These are phyloP conservation scores for Notarius quadriscutis DNA, from an alignment of 2,113 vertebrate species.

Conservation along the genomic window DNA sequence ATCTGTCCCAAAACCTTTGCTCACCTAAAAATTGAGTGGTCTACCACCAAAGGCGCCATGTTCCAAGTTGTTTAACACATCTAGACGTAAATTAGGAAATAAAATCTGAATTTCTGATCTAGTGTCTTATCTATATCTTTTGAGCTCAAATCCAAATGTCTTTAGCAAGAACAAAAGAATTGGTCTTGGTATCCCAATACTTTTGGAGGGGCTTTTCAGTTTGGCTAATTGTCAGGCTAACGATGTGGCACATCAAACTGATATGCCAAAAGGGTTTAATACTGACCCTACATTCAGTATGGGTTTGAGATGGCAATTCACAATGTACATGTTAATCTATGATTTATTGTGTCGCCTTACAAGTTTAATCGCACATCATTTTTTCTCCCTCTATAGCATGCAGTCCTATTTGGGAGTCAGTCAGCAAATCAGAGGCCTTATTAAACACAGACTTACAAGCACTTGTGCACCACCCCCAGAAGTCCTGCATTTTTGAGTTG, in stretches of 20 bases:
- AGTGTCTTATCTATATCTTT: too few species aligned
- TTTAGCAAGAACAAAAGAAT: neutral
- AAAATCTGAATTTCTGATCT: too few species aligned
- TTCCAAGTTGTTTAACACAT: too few species aligned
- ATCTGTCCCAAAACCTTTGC: neutral
- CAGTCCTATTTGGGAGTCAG: neutral
- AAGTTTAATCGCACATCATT: neutral
- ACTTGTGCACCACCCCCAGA: conserved; percentile 80
- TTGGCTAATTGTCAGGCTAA: neutral
- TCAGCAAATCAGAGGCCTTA: neutral
- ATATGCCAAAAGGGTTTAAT: neutral
- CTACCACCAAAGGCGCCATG: too few species aligned
- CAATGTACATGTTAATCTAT: neutral
- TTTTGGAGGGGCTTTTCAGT: neutral
- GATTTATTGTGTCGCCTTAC: neutral
- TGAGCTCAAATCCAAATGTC: too few species aligned
- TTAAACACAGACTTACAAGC: conserved; percentile 71
- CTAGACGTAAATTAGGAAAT: too few species aligned
- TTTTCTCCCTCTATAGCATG: neutral
- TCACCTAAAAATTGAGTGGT: neutral
- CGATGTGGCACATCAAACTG: neutral
- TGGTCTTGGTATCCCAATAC: neutral
- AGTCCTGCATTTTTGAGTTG: conserved; percentile 72
- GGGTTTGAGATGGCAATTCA: neutral
- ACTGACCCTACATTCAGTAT: neutral